phyloP scores from a whole-genome alignment of 2,888 invertebrate species.

The Argyresthia albistria region DNA sequence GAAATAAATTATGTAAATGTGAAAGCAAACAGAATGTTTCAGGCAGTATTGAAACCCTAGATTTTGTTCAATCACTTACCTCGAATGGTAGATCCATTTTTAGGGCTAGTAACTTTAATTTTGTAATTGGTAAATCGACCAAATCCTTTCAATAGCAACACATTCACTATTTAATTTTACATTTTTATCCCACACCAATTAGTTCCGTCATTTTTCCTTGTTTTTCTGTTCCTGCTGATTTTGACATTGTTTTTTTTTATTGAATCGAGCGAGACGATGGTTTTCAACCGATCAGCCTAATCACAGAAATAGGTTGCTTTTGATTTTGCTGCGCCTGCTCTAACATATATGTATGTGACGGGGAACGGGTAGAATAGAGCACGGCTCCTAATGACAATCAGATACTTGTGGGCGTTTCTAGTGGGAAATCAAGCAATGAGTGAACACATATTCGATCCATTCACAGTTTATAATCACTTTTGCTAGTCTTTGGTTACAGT shows the following conservation, averaged over 20 bases:
- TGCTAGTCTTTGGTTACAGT: no score
- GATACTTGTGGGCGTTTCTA: no score
- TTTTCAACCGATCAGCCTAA: no score
- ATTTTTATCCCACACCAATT: not conserved
- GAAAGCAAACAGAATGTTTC: constrained; percentile 31
- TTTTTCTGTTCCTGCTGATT: not conserved
- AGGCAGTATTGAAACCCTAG: not conserved
- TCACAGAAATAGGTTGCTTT: no score
- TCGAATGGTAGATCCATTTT: constrained; percentile 53
- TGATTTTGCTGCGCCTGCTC: no score
- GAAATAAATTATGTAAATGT: constrained; percentile 33
- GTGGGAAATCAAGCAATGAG: no score
- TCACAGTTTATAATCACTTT: no score
- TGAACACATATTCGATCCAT: no score
- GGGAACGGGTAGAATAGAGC: no score
- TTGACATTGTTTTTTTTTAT: constrained; percentile 6
- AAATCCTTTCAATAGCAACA: no score
- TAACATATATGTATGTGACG: no score
- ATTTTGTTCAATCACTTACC: constrained; percentile 22
- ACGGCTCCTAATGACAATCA: no score
- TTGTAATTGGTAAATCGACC: not conserved
- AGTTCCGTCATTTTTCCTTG: constrained; percentile 8
- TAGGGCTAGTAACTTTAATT: not conserved
- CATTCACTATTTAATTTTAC: not conserved
- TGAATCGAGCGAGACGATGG: not conserved